Conservation (phyloP, 2,888 invertebrate genomes). For the Beris morrisii region DNA sequence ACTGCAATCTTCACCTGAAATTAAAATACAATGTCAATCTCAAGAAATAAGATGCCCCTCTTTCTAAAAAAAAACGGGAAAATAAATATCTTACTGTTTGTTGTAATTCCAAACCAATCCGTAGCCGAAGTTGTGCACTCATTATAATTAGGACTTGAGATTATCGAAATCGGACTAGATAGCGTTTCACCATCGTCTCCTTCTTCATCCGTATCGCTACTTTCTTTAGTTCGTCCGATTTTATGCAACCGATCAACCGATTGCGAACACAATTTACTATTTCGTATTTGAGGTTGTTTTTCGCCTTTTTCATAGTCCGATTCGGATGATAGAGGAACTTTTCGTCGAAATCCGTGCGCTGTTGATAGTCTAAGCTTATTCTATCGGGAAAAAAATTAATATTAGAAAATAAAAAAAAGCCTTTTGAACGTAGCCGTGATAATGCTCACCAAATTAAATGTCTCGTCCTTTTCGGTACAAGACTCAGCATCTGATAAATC, state of each 20-base stretch:
- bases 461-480: conserved; percentile 25
- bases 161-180: conserved; percentile 60
- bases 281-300: conserved; percentile 14
- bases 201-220: conserved; percentile 55
- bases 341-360: conserved; percentile 27
- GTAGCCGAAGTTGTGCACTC: conserved; percentile 67
- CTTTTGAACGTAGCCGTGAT: background rate
- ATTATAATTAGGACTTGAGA: conserved; percentile 55
- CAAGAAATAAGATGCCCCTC: too few relatives aligned
- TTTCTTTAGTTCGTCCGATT: conserved; percentile 31
- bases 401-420: background rate
- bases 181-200: conserved; percentile 63
- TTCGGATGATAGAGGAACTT: conserved; percentile 41
- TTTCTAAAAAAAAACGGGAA: background rate
- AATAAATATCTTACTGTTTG: conserved; percentile 67
- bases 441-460: background rate
- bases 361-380: conserved; percentile 14
- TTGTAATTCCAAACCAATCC: conserved; percentile 87
- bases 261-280: conserved; percentile 15
- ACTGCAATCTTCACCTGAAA: conserved; percentile 72
- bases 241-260: conserved; percentile 24
- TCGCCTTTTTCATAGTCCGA: conserved; percentile 42
- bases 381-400: conserved; percentile 11
- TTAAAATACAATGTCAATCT: conserved; percentile 6
- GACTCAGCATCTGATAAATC: conserved; percentile 20